Evolutionary conservation across 2,888 invertebrate species (phyloP).

Genomic region (Pedicia rivosa): DNA sequence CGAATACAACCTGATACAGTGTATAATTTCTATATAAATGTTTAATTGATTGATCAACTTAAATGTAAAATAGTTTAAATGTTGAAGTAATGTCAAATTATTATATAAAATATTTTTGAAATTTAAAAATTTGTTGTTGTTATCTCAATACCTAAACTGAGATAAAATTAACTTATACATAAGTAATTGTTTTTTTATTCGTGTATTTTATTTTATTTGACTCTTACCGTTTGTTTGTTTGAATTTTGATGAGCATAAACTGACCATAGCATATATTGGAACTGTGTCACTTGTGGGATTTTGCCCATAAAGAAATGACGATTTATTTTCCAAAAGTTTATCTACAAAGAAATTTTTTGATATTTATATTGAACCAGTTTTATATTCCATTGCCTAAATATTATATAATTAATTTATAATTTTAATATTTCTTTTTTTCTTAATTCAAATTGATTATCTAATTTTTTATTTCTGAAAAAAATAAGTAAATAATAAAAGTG

Average conservation of each 20-base stretch:
- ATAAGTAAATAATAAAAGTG: neutral
- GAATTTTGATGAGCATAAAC: conserved; percentile 26
- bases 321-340: conserved; percentile 23
- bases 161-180: too few species aligned
- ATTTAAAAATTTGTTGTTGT: too few species aligned
- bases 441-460: neutral
- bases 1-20: too few species aligned
- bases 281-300: conserved; percentile 37
- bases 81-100: too few species aligned
- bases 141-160: too few species aligned
- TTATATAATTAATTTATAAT: neutral
- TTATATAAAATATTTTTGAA: too few species aligned
- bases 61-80: too few species aligned
- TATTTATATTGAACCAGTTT: too few species aligned
- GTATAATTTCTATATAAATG: too few species aligned
- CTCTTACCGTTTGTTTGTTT: neutral
- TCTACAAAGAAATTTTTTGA: conserved; percentile 14
- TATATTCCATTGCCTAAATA: neutral
- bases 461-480: neutral
- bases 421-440: neutral
- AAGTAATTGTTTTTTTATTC: neutral
- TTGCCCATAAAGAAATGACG: conserved; percentile 42
- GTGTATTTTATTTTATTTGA: neutral
- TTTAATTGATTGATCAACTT: too few species aligned
- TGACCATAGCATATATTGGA: conserved; percentile 42